Conservation (phyloP, 2,113 vertebrate genomes). For the Lucifuga dentata region DNA sequence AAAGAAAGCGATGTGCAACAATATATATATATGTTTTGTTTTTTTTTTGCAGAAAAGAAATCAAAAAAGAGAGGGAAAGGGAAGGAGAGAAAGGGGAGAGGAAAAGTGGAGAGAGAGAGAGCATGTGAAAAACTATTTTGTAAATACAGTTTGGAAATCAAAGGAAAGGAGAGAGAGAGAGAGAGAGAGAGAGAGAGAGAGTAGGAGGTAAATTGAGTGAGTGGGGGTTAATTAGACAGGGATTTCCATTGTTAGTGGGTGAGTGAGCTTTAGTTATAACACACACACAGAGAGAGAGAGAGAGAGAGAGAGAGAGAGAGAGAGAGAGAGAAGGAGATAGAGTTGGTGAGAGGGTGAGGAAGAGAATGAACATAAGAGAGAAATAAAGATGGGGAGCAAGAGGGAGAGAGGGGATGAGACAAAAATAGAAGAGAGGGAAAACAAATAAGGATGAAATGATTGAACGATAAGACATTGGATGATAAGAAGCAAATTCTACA, state of each 20-base stretch:
- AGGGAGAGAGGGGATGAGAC: no score
- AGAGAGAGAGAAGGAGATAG: constrained; percentile 5
- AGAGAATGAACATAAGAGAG: no score
- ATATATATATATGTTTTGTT: no score
- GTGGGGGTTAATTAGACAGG: constrained; percentile 70
- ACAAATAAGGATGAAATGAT: no score
- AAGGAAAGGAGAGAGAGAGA: constrained; percentile 38
- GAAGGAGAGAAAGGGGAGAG: constrained; percentile 44
- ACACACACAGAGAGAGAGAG: constrained; percentile 33
- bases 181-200: constrained; percentile 68
- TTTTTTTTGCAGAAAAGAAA: constrained; percentile 1
- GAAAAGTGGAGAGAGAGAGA: constrained; percentile 12
- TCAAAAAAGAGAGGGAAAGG: constrained; percentile 6
- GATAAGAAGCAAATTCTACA: no score
- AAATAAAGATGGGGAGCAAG: no score
- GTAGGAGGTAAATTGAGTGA: constrained; percentile 72
- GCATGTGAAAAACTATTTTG: constrained; percentile 62
- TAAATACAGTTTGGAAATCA: constrained; percentile 71
- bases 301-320: constrained; percentile 10
- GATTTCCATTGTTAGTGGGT: constrained; percentile 73
- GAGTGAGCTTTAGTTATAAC: constrained; percentile 50
- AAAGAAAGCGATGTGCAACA: neutral
- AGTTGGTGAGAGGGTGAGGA: no score
- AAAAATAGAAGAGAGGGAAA: neutral
- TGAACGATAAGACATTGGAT: no score